Evolutionary conservation across 2,797 vertebrate genomes (phyloP).

Genomic region (Crenichthys baileyi): DNA sequence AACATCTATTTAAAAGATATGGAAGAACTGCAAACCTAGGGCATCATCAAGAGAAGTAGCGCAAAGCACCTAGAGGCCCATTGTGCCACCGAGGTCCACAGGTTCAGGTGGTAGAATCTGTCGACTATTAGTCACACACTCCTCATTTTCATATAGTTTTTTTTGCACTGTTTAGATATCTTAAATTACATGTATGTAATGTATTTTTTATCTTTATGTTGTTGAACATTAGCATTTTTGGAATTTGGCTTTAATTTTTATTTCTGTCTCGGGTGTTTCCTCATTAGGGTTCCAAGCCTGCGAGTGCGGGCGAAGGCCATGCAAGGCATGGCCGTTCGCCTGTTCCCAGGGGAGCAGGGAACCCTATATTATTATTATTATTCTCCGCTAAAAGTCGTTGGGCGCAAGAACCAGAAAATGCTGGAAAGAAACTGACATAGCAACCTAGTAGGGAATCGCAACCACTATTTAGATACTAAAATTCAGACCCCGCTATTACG

Average conservation of each 20-base stretch:
- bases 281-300: background rate
- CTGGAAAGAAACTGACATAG: no score
- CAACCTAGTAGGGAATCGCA: no score
- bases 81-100: background rate
- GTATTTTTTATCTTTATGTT: background rate
- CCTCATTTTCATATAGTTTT: background rate
- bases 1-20: background rate
- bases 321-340: no score
- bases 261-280: background rate
- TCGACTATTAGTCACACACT: background rate
- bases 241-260: background rate
- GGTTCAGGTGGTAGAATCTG: background rate
- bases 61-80: background rate
- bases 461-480: no score
- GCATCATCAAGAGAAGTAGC: no score
- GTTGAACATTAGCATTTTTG: background rate
- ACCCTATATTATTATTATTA: no score
- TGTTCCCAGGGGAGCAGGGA: no score
- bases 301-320: no score
- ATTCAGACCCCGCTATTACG: no score
- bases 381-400: no score
- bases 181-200: background rate
- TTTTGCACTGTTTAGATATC: background rate
- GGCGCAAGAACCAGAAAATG: no score
- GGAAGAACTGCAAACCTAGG: background rate